These are phyloP conservation scores for Brachypalpus laphriformis DNA, from an alignment of 2,888 invertebrate genomes.

Conservation along the genomic window DNA sequence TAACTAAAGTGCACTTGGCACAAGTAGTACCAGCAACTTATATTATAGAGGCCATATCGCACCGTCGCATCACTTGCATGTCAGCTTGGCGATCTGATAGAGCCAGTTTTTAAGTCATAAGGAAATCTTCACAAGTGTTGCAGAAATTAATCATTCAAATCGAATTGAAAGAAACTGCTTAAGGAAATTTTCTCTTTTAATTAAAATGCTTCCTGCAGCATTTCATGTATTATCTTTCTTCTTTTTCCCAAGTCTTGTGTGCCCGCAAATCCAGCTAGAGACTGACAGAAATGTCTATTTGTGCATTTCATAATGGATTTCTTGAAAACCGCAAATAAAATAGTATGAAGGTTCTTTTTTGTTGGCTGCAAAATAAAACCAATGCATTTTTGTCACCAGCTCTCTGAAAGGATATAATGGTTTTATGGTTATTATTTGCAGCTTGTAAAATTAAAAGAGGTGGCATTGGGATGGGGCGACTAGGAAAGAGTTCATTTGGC, in stretches of 20 bases:
- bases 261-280: not conserved
- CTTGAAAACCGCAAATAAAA: constrained; percentile 29
- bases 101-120: constrained; percentile 5
- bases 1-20: not conserved
- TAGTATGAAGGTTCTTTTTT: constrained; percentile 23
- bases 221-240: constrained; percentile 7
- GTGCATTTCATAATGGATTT: constrained; percentile 37
- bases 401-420: constrained; percentile 26
- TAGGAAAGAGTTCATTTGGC: constrained; percentile 33
- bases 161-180: constrained; percentile 17
- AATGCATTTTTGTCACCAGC: constrained; percentile 33
- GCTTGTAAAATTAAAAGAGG: constrained; percentile 36
- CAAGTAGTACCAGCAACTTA: not conserved
- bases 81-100: not conserved
- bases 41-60: not conserved
- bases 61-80: not conserved
- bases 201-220: constrained; percentile 26
- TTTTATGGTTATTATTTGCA: constrained; percentile 36
- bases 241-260: constrained; percentile 11
- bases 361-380: constrained; percentile 25
- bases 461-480: constrained; percentile 11
- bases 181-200: constrained; percentile 34
- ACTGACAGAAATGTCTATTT: constrained; percentile 30
- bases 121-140: constrained; percentile 2
- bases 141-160: constrained; percentile 29